phyloP scores from a whole-genome alignment of 2,797 vertebrate species.

The Microctenopoma steveboyesi region DNA sequence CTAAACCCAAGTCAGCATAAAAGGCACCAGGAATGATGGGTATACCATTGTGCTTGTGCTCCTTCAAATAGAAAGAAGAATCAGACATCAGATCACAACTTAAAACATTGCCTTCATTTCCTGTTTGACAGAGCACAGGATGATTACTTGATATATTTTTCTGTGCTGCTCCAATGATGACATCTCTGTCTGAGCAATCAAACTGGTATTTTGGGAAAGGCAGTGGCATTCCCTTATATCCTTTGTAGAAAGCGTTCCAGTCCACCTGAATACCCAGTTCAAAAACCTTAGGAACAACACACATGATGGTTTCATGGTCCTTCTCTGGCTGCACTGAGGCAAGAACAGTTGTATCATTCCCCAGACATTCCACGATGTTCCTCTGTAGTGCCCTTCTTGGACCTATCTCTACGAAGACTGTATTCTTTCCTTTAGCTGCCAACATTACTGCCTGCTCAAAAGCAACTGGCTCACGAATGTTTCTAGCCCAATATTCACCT shows the following conservation, averaged over 20 bases:
- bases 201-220: constrained; percentile 87
- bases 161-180: constrained; percentile 68
- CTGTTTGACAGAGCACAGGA: constrained; percentile 73
- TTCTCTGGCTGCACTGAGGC: constrained; percentile 80
- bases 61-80: constrained; percentile 77
- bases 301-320: constrained; percentile 82
- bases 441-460: constrained; percentile 82
- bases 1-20: constrained; percentile 86
- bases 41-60: constrained; percentile 85
- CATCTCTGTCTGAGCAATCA: constrained; percentile 77
- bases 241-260: constrained; percentile 82
- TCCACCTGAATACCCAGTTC: constrained; percentile 83
- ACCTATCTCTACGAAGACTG: constrained; percentile 88
- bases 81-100: constrained; percentile 78
- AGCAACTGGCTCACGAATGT: constrained; percentile 84
- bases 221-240: constrained; percentile 78
- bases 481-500: constrained; percentile 87
- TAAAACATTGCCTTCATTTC: constrained; percentile 75
- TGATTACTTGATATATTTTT: constrained; percentile 72
- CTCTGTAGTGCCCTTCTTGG: constrained; percentile 83
- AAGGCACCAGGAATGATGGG: constrained; percentile 87
- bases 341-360: constrained; percentile 78
- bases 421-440: constrained; percentile 72
- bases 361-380: constrained; percentile 86
- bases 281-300: constrained; percentile 81